phyloP scores from a whole-genome alignment of 2,797 vertebrate genomes.

The Malacoctenus gilli region DNA sequence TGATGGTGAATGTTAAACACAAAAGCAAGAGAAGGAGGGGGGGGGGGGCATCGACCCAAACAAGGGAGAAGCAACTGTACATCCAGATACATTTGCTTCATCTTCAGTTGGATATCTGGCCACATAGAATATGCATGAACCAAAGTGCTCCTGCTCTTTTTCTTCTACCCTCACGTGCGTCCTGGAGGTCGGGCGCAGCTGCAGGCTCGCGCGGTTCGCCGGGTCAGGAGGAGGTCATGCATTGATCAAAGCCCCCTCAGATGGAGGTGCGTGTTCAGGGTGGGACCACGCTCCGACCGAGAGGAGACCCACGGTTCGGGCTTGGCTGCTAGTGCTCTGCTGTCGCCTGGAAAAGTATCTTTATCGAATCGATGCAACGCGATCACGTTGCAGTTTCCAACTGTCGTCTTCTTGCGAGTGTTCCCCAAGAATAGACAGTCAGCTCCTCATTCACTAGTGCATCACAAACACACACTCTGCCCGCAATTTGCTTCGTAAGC shows the following conservation, averaged over 20 bases:
- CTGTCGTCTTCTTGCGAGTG: no score
- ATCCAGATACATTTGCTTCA: not conserved
- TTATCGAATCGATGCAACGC: no score
- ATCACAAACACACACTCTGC: no score
- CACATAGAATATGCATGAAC: not conserved
- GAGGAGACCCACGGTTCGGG: no score
- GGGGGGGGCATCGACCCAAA: conserved; percentile 14
- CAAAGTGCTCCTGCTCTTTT: not conserved
- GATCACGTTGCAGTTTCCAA: no score
- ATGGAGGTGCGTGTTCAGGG: not conserved
- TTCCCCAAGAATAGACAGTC: no score
- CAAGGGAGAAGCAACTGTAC: not conserved
- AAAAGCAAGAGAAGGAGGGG: conserved; percentile 9
- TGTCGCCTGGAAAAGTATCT: no score
- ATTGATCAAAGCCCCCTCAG: not conserved
- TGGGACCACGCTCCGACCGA: no score
- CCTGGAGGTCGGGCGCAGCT: not conserved
- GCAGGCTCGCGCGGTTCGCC: not conserved
- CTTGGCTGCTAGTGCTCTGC: no score
- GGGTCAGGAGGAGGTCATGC: not conserved
- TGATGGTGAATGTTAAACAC: conserved; percentile 45
- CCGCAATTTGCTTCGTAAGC: no score
- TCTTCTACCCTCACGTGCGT: not conserved
- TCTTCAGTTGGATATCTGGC: conserved; percentile 4
- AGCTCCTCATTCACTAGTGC: no score